Evolutionary conservation across 1,140 invertebrate genomes (phyloP).

Genomic region (Trichogramma pretiosum): DNA sequence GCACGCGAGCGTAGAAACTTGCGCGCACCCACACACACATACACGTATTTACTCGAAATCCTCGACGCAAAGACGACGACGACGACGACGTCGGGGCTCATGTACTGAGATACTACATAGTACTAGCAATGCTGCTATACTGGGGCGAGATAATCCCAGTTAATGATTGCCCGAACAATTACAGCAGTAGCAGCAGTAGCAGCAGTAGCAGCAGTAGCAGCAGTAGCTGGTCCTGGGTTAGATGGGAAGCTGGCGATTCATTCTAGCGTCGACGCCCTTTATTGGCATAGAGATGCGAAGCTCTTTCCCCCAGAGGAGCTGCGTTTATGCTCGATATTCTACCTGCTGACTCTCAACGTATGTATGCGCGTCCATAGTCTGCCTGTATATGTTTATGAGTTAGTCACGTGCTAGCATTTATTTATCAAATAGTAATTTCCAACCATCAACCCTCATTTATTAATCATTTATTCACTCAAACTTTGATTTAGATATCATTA

Average conservation of each 20-base stretch:
- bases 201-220: conserved; percentile 16
- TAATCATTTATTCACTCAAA: conserved; percentile 8
- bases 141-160: conserved; percentile 37
- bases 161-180: conserved; percentile 40
- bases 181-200: conserved; percentile 24
- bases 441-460: conserved; percentile 8
- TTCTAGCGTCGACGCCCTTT: conserved; percentile 25
- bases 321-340: no score
- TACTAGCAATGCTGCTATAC: no score
- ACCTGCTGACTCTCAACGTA: no score
- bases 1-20: neutral
- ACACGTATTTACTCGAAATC: no score
- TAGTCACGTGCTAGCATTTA: no score
- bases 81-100: no score
- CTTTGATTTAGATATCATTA: neutral
- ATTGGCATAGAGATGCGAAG: conserved; percentile 6
- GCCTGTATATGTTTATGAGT: no score
- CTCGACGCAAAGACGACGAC: no score
- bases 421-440: no score
- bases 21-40: no score
- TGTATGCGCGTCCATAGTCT: no score
- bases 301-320: no score
- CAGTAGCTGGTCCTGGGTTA: conserved; percentile 17
- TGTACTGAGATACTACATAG: conserved; percentile 25
- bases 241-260: conserved; percentile 31